Percentiles rank a stretch among this genome's conserved stretches.
These are phyloP conservation scores for Phalloptychus januarius DNA, from an alignment of 2,797 vertebrate genomes.

Conservation along the genomic window DNA sequence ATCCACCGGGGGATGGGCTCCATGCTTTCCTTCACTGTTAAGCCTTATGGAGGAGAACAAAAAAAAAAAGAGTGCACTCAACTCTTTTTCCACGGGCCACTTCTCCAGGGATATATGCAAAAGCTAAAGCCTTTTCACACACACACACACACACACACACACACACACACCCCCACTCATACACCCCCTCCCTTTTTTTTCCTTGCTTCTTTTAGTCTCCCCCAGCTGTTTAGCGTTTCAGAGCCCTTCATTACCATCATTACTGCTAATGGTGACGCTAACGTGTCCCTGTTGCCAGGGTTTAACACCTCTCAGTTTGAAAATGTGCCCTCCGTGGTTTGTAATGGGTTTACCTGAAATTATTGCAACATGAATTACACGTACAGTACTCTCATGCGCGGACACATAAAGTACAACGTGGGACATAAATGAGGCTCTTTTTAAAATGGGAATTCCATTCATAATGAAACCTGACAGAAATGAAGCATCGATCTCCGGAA, in stretches of 20 bases:
- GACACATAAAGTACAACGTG: slow-evolving; percentile 6
- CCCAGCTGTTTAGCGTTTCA: slow-evolving; percentile 78
- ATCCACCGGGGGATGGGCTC: slow-evolving; percentile 77
- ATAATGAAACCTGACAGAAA: background rate
- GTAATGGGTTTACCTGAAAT: slow-evolving; percentile 20
- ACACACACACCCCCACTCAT: slow-evolving; percentile 51
- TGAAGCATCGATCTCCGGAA: background rate
- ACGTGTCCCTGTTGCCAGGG: slow-evolving; percentile 64
- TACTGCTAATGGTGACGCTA: slow-evolving; percentile 74
- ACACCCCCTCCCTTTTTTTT: slow-evolving; percentile 25
- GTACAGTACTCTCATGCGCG: background rate
- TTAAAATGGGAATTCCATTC: background rate
- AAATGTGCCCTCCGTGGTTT: slow-evolving; percentile 31
- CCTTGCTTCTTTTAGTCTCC: slow-evolving; percentile 37
- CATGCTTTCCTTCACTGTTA: slow-evolving; percentile 64
- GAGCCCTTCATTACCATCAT: slow-evolving; percentile 67
- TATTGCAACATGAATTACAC: slow-evolving; percentile 1
- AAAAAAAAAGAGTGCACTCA: slow-evolving; percentile 71
- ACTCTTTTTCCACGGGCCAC: slow-evolving; percentile 64
- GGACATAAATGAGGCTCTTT: background rate
- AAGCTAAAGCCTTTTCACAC: slow-evolving; percentile 70
- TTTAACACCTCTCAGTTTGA: slow-evolving; percentile 60
- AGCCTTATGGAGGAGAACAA: slow-evolving; percentile 71
- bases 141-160: slow-evolving; percentile 40
- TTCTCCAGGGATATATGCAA: slow-evolving; percentile 72